Percentiles rank a stretch among this genome's conserved stretches.
Evolutionary conservation across 2,113 vertebrate genomes (phyloP).

Genomic region (Lathamus discolor): DNA sequence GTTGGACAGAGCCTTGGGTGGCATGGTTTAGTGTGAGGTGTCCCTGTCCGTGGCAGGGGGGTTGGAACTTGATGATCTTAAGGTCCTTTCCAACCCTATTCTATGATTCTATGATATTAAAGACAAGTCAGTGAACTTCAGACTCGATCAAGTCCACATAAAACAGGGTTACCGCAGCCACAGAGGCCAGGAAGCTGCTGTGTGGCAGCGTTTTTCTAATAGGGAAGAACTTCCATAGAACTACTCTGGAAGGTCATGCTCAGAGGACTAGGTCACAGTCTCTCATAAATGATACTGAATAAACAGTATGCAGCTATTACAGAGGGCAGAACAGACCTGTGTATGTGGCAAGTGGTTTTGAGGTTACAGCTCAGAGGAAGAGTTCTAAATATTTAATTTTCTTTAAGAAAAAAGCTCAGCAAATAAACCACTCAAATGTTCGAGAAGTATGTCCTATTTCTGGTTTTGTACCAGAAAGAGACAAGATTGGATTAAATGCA

Average conservation of each 20-base stretch:
- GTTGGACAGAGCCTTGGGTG: neutral
- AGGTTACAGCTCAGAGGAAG: neutral
- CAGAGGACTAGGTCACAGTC: neutral
- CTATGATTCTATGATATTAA: neutral
- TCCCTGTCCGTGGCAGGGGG: neutral
- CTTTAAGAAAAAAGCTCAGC: neutral
- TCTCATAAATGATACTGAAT: neutral
- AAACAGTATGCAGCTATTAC: neutral
- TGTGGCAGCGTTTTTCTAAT: neutral
- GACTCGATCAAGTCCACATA: neutral
- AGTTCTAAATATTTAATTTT: neutral
- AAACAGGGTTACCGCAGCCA: neutral
- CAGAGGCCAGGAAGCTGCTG: neutral
- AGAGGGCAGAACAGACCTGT: neutral
- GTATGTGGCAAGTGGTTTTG: too few species aligned
- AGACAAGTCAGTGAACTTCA: neutral
- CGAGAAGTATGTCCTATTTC: neutral
- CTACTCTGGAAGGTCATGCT: neutral
- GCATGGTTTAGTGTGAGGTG: neutral
- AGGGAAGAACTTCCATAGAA: neutral
- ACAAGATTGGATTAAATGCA: neutral
- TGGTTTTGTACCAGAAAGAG: neutral
- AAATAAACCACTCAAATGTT: neutral
- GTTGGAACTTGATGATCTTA: neutral
- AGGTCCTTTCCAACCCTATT: neutral